Evolutionary conservation across 2,797 vertebrate species (phyloP).

Genomic region (Chromobotia macracanthus): DNA sequence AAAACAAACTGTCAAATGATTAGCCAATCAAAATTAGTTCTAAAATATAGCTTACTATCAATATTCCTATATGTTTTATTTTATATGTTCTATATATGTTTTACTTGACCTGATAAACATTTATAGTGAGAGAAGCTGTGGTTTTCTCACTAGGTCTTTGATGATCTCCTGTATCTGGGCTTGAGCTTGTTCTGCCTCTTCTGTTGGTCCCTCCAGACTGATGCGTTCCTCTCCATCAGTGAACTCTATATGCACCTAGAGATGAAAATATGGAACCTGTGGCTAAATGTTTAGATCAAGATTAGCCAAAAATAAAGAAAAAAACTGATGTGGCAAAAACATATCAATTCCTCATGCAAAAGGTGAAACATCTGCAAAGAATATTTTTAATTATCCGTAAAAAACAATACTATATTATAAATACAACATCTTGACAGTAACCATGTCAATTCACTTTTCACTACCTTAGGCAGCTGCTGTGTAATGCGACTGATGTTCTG

Average conservation of each 20-base stretch:
- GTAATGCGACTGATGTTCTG: constrained; percentile 83
- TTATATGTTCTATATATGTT: neutral
- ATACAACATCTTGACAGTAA: neutral
- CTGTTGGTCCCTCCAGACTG: constrained; percentile 79
- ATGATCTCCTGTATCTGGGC: constrained; percentile 82
- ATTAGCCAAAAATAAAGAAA: neutral
- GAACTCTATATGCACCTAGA: constrained; percentile 84
- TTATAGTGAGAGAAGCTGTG: neutral
- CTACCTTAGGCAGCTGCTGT: constrained; percentile 79
- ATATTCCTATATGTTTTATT: neutral
- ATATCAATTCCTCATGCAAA: neutral
- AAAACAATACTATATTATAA: neutral
- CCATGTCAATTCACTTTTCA: neutral
- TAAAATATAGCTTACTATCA: neutral
- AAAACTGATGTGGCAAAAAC: too few relatives aligned
- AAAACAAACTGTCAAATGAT: too few relatives aligned
- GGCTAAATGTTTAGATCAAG: too few relatives aligned
- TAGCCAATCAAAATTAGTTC: neutral
- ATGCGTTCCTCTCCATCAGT: constrained; percentile 84
- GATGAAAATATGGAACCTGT: neutral
- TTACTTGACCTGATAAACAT: neutral
- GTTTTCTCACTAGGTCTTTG: constrained; percentile 77
- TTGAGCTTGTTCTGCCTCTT: constrained; percentile 82
- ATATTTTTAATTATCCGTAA: too few relatives aligned
- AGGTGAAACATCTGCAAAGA: too few relatives aligned